These are phyloP conservation scores for Diorhabda carinulata DNA, from an alignment of 1,140 invertebrate genomes.

Conservation along the genomic window DNA sequence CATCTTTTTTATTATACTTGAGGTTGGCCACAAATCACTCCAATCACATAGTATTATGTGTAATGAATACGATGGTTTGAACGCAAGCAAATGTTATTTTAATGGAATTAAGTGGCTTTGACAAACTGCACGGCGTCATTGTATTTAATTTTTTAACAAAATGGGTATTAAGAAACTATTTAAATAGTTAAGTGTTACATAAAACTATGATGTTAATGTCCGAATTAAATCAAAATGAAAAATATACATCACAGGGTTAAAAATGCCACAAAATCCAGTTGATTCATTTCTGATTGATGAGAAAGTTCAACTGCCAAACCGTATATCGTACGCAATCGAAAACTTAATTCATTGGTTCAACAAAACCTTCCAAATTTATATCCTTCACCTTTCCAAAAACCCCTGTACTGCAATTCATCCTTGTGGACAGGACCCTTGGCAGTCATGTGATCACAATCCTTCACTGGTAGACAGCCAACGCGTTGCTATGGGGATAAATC, in stretches of 20 bases:
- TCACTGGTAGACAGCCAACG: conserved; percentile 42
- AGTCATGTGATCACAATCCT: conserved; percentile 45
- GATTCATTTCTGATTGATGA: background rate
- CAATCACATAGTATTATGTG: conserved; percentile 25
- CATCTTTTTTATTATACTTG: conserved; percentile 43
- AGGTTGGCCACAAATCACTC: conserved; percentile 34
- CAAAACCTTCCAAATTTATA: background rate
- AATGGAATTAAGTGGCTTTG: no score
- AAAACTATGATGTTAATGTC: no score
- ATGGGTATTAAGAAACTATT: no score
- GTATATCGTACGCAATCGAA: background rate
- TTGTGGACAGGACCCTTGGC: conserved; percentile 29
- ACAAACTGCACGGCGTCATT: no score
- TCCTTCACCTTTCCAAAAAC: background rate
- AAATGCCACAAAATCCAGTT: background rate
- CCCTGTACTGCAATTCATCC: conserved; percentile 13
- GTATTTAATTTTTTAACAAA: no score
- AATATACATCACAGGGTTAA: no score
- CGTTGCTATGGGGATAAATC: conserved; percentile 48
- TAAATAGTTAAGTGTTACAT: no score
- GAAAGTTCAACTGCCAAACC: background rate
- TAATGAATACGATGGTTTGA: conserved; percentile 6
- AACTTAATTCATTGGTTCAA: conserved; percentile 2
- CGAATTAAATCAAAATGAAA: no score
- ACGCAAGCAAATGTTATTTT: background rate